Percentiles rank a stretch among this genome's conserved stretches.
Conservation (phyloP, 2,888 invertebrate species). For the Cistogaster globosa region DNA sequence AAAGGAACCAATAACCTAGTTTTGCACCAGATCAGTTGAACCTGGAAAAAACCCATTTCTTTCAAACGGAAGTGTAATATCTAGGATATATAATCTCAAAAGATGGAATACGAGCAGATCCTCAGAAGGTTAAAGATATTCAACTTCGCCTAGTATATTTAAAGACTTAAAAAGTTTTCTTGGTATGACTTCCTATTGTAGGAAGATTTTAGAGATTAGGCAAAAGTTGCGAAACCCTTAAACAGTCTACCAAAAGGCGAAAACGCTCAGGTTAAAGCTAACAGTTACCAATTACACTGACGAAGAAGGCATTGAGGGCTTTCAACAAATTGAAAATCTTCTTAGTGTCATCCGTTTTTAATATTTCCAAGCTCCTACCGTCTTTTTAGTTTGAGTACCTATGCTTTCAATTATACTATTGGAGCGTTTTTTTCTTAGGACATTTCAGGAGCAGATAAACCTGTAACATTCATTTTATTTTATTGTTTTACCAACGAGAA, state of each 20-base stretch:
- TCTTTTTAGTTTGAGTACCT: too few species aligned
- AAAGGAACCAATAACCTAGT: too few species aligned
- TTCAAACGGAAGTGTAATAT: neutral
- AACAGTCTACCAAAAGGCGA: slow-evolving; percentile 69
- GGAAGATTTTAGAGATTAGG: slow-evolving; percentile 64
- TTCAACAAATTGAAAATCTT: slow-evolving; percentile 64
- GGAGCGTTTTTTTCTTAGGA: too few species aligned
- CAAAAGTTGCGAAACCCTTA: slow-evolving; percentile 63
- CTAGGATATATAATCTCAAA: slow-evolving; percentile 22
- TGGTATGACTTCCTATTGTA: neutral
- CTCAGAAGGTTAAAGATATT: slow-evolving; percentile 25
- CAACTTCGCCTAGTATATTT: slow-evolving; percentile 42
- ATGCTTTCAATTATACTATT: too few species aligned
- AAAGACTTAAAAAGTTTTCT: slow-evolving; percentile 67
- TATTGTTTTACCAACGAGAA: slow-evolving; percentile 37
- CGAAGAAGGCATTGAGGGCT: slow-evolving; percentile 45
- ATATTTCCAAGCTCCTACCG: too few species aligned
- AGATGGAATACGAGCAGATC: slow-evolving; percentile 59
- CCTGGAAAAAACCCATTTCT: neutral
- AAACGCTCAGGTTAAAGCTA: slow-evolving; percentile 39
- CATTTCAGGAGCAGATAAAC: too few species aligned
- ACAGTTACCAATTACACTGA: neutral
- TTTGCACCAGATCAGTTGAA: too few species aligned
- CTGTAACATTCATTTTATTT: too few species aligned
- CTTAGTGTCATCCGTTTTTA: neutral